A percentile compares a stretch with the other conserved stretches of the same genome.
phyloP scores from a whole-genome alignment of 2,113 vertebrate species.

The Astatotilapia flaviijosephi region DNA sequence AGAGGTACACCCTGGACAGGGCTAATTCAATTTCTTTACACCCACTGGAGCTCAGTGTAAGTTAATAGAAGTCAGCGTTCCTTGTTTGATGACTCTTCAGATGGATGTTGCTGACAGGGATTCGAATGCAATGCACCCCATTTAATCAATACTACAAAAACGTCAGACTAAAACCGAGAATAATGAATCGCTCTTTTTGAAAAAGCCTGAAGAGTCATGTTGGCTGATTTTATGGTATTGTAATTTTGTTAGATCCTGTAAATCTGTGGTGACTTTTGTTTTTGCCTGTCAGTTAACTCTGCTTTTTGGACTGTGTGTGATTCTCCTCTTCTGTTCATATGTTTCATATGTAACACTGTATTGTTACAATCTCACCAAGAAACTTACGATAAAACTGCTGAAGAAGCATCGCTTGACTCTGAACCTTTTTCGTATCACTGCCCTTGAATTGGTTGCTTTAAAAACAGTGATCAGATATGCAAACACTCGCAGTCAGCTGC shows the following conservation, averaged over 20 bases:
- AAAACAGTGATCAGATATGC: background rate
- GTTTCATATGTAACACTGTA: conserved; percentile 7
- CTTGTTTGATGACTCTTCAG: background rate
- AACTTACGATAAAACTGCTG: conserved; percentile 22
- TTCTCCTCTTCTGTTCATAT: background rate
- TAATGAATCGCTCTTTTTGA: background rate
- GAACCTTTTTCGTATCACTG: background rate
- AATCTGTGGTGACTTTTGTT: background rate
- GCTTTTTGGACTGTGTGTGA: conserved; percentile 2
- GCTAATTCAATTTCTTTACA: background rate
- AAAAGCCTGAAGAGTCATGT: conserved; percentile 3
- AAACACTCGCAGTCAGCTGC: background rate
- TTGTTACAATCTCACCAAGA: conserved; percentile 23
- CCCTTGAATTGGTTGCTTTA: background rate
- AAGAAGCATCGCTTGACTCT: background rate
- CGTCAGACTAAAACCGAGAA: background rate
- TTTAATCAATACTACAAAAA: background rate
- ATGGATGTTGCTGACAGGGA: background rate
- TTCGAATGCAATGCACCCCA: background rate
- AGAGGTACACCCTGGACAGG: background rate
- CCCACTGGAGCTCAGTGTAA: background rate
- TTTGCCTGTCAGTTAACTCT: background rate
- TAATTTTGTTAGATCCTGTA: background rate
- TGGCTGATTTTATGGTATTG: background rate
- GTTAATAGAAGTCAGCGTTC: background rate